A percentile compares a stretch with the other conserved stretches of the same genome.
phyloP scores from a whole-genome alignment of 2,797 vertebrate genomes.

The Scolopax bukidnonensis region DNA sequence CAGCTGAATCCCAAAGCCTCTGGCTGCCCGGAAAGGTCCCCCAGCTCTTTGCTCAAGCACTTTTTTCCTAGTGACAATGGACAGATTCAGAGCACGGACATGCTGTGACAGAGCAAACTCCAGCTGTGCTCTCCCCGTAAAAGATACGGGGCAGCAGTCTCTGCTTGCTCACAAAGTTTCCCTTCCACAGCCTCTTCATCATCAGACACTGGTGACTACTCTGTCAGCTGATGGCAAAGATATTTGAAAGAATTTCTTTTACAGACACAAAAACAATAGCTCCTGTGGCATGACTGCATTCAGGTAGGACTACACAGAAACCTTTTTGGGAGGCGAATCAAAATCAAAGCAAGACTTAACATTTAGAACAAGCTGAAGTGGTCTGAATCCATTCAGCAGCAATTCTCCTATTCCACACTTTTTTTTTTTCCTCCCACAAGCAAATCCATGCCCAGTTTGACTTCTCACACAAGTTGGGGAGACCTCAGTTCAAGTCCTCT shows the following conservation, averaged over 20 bases:
- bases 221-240: not conserved
- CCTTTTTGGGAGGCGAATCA: not conserved
- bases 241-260: not conserved
- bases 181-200: not conserved
- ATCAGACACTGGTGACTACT: not conserved
- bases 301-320: not conserved
- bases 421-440: not conserved
- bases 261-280: not conserved
- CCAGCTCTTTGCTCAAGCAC: not conserved
- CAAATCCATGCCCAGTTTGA: not conserved
- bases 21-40: not conserved
- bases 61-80: not conserved
- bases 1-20: slow-evolving; percentile 5
- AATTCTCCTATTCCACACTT: not conserved
- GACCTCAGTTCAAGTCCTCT: not conserved
- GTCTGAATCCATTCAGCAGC: not conserved
- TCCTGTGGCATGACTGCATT: not conserved
- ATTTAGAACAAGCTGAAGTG: not conserved
- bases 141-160: not conserved
- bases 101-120: not conserved
- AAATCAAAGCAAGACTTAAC: not conserved
- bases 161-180: not conserved
- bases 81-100: not conserved
- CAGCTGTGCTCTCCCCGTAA: not conserved
- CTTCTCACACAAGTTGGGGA: not conserved